Evolutionary conservation across 2,797 vertebrate species (phyloP), one percentile per base, ranked within the genome.

Genomic region (Atherinosoma microstoma): DNA sequence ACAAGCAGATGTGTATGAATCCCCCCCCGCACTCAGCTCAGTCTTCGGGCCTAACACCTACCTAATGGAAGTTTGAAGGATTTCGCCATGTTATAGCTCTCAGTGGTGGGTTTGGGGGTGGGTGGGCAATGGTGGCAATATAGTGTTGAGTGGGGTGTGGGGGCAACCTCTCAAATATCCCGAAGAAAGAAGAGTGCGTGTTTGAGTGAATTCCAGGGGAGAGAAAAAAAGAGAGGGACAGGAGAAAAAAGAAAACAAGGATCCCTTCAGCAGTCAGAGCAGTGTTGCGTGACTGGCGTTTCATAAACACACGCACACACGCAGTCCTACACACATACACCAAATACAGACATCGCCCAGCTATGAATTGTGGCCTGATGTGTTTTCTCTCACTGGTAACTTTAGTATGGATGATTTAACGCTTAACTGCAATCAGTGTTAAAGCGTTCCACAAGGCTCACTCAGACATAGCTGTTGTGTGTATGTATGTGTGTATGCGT

Each of bases 331-430:
- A 69, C 73, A 64, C 71, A 79, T 2, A 11, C 76, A 76, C 72
- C n/a, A 71, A 73, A 85, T 65, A 70, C 77, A 86, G 79, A 84
- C 87, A 77, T 88, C 36, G 61, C 78, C 65, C 60, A 58, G 77
- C 87, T 80, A 84, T 85, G 85, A 90, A 91, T 85, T 87, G 84
- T 82, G 80, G 85, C 83, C 84, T 74, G 80, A 91, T 91, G 92
- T 92, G 89, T 92, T 93, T 92, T 93, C 86, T 93, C 90, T 87
- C 82, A 62, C 89, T 90, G 86, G 90, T 92, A 92, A 91, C 92
- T 93, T 93, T 93, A 94, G 90, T 90, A 92, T 84, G 91, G 92
- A 93, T 94, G 93, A 95, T 94, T 95, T 94, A 94, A 94, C 82
- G 91, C 94, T 93, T 93, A 94, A 93, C 93, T 94, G 93, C 92